A percentile compares a stretch with the other conserved stretches of the same genome.
phyloP scores from a whole-genome alignment of 2,888 invertebrate species.

The Hydriomena furcata region DNA sequence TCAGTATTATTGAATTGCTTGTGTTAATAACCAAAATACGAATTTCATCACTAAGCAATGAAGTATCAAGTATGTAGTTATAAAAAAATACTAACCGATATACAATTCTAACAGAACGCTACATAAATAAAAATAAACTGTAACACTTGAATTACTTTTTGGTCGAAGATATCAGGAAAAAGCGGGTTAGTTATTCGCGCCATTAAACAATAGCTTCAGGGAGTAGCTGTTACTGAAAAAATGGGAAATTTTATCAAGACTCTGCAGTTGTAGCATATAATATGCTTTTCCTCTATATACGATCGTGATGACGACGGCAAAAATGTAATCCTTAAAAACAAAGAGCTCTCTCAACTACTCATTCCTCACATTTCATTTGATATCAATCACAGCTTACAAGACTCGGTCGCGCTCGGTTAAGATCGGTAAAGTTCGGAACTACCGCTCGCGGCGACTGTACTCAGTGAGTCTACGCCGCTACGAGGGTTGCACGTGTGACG shows the following conservation, averaged over 20 bases:
- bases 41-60: neutral
- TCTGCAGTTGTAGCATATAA: slow-evolving; percentile 34
- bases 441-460: slow-evolving; percentile 59
- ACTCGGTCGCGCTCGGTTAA: slow-evolving; percentile 62
- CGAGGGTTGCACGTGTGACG: slow-evolving; percentile 64
- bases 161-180: slow-evolving; percentile 28
- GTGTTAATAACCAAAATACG: too few species aligned
- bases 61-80: neutral
- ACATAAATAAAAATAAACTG: slow-evolving; percentile 26
- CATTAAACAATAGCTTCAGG: slow-evolving; percentile 32
- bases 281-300: slow-evolving; percentile 38
- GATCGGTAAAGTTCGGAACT: slow-evolving; percentile 63
- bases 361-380: slow-evolving; percentile 82
- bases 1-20: too few species aligned
- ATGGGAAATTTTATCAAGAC: slow-evolving; percentile 38
- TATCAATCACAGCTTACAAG: slow-evolving; percentile 80
- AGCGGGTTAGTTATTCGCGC: slow-evolving; percentile 28
- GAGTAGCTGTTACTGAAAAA: slow-evolving; percentile 29
- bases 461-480: slow-evolving; percentile 70
- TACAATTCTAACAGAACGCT: slow-evolving; percentile 20
- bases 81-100: slow-evolving; percentile 14
- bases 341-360: slow-evolving; percentile 75
- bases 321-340: slow-evolving; percentile 76
- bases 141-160: slow-evolving; percentile 28
- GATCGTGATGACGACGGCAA: slow-evolving; percentile 43